These are phyloP conservation scores for Cryptocephalus moraei DNA, from an alignment of 2,888 invertebrate genomes.

Conservation along the genomic window DNA sequence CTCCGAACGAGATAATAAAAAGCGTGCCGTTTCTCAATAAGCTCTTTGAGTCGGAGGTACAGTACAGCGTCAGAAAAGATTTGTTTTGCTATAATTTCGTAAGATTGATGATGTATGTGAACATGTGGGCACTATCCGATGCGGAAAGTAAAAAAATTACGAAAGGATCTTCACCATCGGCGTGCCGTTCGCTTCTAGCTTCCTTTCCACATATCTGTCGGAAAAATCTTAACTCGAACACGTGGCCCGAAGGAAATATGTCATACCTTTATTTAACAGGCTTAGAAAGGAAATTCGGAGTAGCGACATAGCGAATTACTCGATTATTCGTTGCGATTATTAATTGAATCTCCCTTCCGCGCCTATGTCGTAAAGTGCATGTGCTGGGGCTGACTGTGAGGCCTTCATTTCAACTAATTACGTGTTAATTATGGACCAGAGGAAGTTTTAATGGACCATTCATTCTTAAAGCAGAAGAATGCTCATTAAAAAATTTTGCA, in stretches of 20 bases:
- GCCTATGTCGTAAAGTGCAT: no score
- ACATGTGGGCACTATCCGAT: background rate
- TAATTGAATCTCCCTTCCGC: no score
- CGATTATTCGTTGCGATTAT: no score
- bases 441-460: slow-evolving; percentile 17
- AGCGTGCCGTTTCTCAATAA: no score
- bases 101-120: slow-evolving; percentile 4
- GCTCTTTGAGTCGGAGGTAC: background rate
- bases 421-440: slow-evolving; percentile 16
- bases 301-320: no score
- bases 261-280: no score
- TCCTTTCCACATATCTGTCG: no score
- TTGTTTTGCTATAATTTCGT: slow-evolving; percentile 8
- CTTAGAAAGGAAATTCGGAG: no score
- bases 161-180: background rate
- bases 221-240: no score
- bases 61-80: slow-evolving; percentile 5
- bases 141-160: background rate
- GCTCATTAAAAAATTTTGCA: slow-evolving; percentile 14
- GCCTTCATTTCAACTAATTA: slow-evolving; percentile 18
- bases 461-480: slow-evolving; percentile 10
- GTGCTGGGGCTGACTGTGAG: slow-evolving; percentile 1
- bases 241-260: no score
- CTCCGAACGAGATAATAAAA: no score
- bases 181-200: slow-evolving; percentile 2